Percentiles rank a stretch among this genome's conserved stretches.
Conservation (phyloP, 2,797 vertebrate genomes). For the Cyprinodon diabolis region DNA sequence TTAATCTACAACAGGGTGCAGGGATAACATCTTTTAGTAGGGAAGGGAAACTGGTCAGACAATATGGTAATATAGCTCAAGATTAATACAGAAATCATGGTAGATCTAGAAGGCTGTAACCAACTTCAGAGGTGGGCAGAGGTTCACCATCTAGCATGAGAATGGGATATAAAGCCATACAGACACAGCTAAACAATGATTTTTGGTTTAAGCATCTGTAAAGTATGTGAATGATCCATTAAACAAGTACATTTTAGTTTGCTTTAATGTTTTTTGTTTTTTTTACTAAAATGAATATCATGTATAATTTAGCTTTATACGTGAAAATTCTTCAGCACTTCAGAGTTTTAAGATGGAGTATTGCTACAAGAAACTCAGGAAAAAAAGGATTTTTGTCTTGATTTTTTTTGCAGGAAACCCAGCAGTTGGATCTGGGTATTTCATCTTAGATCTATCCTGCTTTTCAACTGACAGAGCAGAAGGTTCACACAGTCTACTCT, state of each 20-base stretch:
- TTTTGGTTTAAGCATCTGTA: background rate
- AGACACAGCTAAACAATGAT: background rate
- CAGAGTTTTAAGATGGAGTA: background rate
- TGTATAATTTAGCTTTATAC: background rate
- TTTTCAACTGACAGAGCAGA: constrained; percentile 16
- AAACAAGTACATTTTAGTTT: background rate
- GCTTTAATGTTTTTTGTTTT: background rate
- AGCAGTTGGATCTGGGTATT: constrained; percentile 7
- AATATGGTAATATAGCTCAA: too few relatives aligned
- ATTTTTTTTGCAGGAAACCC: constrained; percentile 18
- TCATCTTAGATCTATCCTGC: constrained; percentile 11
- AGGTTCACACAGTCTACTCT: constrained; percentile 5
- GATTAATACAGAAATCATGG: background rate
- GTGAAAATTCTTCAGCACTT: background rate
- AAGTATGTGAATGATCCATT: background rate
- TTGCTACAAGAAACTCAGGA: background rate
- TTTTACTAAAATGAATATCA: background rate
- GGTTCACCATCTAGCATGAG: background rate
- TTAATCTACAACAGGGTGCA: background rate
- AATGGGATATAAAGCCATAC: background rate
- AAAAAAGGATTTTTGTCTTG: constrained; percentile 10
- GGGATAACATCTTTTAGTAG: too few relatives aligned
- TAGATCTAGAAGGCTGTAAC: too few relatives aligned
- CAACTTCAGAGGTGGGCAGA: background rate
- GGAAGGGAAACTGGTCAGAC: too few relatives aligned